Base-by-base conservation (phyloP, 2,797 vertebrate genomes). In the Rhadinocentrus ornatus region DNA sequence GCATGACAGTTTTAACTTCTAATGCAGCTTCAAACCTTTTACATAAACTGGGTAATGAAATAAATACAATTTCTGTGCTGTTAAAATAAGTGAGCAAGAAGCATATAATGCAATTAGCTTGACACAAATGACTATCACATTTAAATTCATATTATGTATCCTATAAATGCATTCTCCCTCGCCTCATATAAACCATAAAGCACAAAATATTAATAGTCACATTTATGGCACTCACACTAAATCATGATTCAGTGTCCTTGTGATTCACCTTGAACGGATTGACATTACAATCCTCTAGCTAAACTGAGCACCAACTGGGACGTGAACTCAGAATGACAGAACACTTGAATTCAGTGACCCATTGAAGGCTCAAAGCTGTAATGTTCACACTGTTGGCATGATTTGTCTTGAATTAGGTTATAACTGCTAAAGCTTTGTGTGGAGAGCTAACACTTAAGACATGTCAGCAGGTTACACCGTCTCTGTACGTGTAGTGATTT, bases 401-500 rank as follows among this genome's bases (percentile, higher is more conserved):
- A 62, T 72, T 76, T 44, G 66, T 65, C 29, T 55, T 41, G 74
- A 83, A 79, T 76, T 54, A 81, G 70, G 65, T 75, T 41, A 56
- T 57, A 75, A 52, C 70, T 26, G 73, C 83, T 66, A 67, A 73
- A 78, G 66, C 65, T 50, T 46, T 32, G 27, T 20, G 44, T 68
- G 56, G 75, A 58, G 65, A 46, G 69, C 59, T 18, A 75, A 73
- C 56, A 61, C 54, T 57, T n/a, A 66, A 61, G 77, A 76, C 67
- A 70, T 79, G 82, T 85, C 87, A 88, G 53, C 52, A 59, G 74
- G 79, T 80, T 78, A 63, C 73, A 67, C 71, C 74, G 70, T 81
- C 81, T 87, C 67, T 70, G 79, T 48, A 7, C 37, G 71, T 20
- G 62, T 78, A 84, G 82, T 77, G 80, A 88, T 74, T 70, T 72